Base-by-base conservation (phyloP, 2,888 invertebrate species). In the Drosophila engyochracea region DNA sequence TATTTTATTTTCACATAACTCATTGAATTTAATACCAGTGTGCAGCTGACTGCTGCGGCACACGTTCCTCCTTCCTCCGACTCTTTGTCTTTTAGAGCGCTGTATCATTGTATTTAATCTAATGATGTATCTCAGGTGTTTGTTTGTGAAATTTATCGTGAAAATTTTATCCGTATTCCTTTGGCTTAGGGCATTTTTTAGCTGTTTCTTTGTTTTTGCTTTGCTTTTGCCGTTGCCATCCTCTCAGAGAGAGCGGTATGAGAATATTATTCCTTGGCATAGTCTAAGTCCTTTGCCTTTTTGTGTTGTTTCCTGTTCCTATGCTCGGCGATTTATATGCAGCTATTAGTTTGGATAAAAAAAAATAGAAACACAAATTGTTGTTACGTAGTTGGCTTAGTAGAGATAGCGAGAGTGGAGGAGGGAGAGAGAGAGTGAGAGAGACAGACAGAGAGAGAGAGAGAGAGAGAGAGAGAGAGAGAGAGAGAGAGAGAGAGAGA, bases 71-170 rank as follows among this genome's bases (percentile, higher is more conserved):
- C 47, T 4, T 47, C 22, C 22, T 16, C n/a, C 49, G 31, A 30
- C 63, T 61, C 61, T 73, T 75, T 73, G 73, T 80, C 69, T 80
- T 71, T 25, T 69, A 33, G 69, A 57, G 44, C 64, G 68, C 61
- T 62, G 81, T 79, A 74, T 84, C 85, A 70, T 72, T 72, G 76
- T 73, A 79, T 77, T 82, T 89, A 90, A 91, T 90, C 89, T 90
- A 91, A 90, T 91, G 89, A 90, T 90, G 87, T 90, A 91, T 90
- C 91, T 89, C 90, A 90, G 91, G 90, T 90, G 90, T 90, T 90
- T 89, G 85, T 80, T 85, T 89, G 89, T 81, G 91, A 88, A 90
- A 90, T 85, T 90, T 90, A 83, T 81, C 81, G 82, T 83, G 85
- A 83, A 91, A 90, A 90, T 89, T 83, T 80, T 85, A 74, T 85